Evolutionary conservation across 2,797 vertebrate species (phyloP).

Genomic region (Myotis findleyi): DNA sequence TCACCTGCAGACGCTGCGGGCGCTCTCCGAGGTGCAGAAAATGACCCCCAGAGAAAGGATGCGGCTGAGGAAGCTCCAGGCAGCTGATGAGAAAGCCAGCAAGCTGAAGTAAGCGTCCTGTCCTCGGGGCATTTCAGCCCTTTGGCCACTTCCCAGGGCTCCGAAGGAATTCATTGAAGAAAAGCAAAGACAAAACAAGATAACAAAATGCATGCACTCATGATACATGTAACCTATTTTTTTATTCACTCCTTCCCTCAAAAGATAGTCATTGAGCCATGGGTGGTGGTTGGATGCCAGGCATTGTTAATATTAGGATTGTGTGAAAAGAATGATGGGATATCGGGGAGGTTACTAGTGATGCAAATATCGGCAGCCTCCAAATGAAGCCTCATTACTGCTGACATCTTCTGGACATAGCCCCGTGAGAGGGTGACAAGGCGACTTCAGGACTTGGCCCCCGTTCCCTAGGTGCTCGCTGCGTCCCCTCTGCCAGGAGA

Average conservation of each 20-base stretch:
- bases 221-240: background rate
- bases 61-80: conserved; percentile 90
- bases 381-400: background rate
- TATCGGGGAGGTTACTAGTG: background rate
- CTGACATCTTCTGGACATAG: background rate
- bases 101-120: conserved; percentile 88
- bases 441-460: background rate
- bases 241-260: background rate
- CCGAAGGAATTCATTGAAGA: background rate
- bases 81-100: conserved; percentile 87
- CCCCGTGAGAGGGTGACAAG: background rate
- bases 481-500: background rate
- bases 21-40: conserved; percentile 90
- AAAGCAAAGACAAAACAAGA: background rate
- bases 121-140: fast-evolving
- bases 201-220: background rate
- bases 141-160: background rate
- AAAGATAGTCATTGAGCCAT: background rate
- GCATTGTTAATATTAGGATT: background rate
- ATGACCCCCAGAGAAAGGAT: conserved; percentile 92
- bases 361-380: background rate
- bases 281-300: background rate
- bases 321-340: background rate
- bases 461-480: background rate
- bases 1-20: conserved; percentile 91